Conservation (phyloP, 2,113 vertebrate genomes). For the Leptocoma aspasia region DNA sequence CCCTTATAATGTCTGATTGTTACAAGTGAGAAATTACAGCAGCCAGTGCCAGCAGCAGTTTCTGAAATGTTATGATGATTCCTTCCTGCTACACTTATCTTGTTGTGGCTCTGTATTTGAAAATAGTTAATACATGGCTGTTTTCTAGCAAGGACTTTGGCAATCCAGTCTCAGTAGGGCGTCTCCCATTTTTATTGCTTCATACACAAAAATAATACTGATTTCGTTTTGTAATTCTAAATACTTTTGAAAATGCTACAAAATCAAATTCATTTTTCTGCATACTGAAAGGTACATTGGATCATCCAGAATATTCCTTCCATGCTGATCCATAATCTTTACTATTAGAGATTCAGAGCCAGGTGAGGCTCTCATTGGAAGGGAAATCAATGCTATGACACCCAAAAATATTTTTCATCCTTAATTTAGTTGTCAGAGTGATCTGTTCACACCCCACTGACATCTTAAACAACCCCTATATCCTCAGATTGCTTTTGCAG, state of each 20-base stretch:
- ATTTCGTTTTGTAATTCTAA: neutral
- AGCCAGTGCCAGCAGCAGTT: neutral
- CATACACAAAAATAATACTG: neutral
- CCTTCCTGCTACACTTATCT: neutral
- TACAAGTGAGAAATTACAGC: neutral
- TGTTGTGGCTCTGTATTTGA: neutral
- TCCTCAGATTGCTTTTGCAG: neutral
- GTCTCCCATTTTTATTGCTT: neutral
- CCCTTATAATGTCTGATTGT: neutral
- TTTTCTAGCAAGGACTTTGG: neutral
- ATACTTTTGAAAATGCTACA: neutral
- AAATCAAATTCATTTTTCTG: neutral
- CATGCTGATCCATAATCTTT: neutral
- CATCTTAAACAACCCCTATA: neutral
- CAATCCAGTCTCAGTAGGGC: neutral
- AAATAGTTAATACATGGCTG: neutral
- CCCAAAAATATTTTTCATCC: neutral
- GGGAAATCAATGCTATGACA: neutral
- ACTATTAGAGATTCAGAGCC: neutral
- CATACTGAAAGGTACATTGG: neutral
- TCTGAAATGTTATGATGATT: neutral
- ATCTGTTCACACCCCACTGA: neutral
- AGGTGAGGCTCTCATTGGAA: neutral
- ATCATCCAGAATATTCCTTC: neutral
- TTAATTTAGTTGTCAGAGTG: neutral